Base-by-base conservation (phyloP, 2,113 vertebrate genomes). In the Ceyx melanurus region DNA sequence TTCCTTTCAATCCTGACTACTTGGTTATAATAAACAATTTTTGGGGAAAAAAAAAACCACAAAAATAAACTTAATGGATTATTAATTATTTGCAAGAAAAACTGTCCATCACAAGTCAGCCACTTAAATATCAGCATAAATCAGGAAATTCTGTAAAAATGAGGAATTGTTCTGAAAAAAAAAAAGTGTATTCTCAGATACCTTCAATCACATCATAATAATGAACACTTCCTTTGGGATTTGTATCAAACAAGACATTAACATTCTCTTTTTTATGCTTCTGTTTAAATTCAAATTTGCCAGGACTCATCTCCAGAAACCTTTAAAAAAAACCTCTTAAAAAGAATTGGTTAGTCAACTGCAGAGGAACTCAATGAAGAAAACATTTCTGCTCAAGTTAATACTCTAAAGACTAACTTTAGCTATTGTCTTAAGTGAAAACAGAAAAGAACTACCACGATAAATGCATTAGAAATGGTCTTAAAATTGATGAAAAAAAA, bases 161-260 rank as follows among this genome's bases (percentile, higher is more conserved):
- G 1, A 82, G 31, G 62, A 90, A 92, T 35, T 57, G 6, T 26
- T 46, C 71, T 8, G 23, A 13, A 25, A 51, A 33, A 25, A 48
- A 61, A 60, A 62, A 50, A 21, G 19, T 46, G 0, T 29, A 68
- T 66, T 74, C 79, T 37, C 1, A 76, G 46, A 80, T 94, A 94
- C 84, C 96, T 97, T 96, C 93, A 96, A 94, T 74, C 91, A 71
- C 83, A 82, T 67, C 78, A 91, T 57, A 91, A 93, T 48, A 92
- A 42, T 42, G 67, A 92, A 73, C 68, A 58, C 1, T 42, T 77
- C 25, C 29, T 25, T 82, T 50, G 29, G 28, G 31, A 88, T 29
- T 71, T 45, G 19, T 82, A n/a, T 25, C 20, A 45, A 84, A 50
- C 12, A 74, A 58, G 13, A 50, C 50, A 15, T 53, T 57, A 78